A percentile compares a stretch with the other conserved stretches of the same genome.
These are phyloP conservation scores for Anagyrus pseudococci DNA, from an alignment of 2,888 invertebrate species.

Conservation along the genomic window DNA sequence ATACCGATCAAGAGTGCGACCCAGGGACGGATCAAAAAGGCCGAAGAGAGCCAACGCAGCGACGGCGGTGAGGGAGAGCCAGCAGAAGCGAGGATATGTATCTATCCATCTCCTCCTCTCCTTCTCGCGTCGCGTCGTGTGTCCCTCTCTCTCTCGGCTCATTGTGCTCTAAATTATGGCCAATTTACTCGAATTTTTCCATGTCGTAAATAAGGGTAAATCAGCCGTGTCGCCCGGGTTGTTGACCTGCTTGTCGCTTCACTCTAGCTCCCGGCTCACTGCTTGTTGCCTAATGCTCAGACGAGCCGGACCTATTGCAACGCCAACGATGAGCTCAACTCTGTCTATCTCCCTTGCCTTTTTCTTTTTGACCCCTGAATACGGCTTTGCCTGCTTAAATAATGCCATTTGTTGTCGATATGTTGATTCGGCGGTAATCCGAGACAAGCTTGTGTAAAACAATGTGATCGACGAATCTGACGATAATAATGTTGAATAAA, in stretches of 20 bases:
- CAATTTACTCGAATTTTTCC: constrained; percentile 56
- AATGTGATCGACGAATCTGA: too few species aligned
- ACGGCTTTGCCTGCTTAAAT: too few species aligned
- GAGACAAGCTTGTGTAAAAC: too few species aligned
- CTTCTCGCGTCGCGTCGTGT: background rate
- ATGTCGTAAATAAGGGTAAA: constrained; percentile 55
- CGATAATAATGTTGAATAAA: too few species aligned
- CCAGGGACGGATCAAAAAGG: background rate
- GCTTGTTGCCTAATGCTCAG: constrained; percentile 25
- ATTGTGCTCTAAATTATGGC: constrained; percentile 52
- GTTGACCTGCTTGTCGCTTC: constrained; percentile 49
- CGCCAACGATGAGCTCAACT: constrained; percentile 40
- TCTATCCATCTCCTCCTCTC: constrained; percentile 25
- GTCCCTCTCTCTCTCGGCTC: constrained; percentile 42
- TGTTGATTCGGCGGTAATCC: too few species aligned
- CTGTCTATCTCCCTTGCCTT: too few species aligned
- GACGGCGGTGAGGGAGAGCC: constrained; percentile 3
- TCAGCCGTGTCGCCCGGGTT: constrained; percentile 50
- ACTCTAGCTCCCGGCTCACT: background rate
- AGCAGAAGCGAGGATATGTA: constrained; percentile 23
- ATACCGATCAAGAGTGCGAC: too few species aligned
- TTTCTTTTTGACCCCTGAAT: too few species aligned
- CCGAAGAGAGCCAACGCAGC: background rate
- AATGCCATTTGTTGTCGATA: too few species aligned
- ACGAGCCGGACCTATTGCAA: constrained; percentile 4